Conservation (phyloP, 2,888 invertebrate genomes). For the Keiferia lycopersicella region DNA sequence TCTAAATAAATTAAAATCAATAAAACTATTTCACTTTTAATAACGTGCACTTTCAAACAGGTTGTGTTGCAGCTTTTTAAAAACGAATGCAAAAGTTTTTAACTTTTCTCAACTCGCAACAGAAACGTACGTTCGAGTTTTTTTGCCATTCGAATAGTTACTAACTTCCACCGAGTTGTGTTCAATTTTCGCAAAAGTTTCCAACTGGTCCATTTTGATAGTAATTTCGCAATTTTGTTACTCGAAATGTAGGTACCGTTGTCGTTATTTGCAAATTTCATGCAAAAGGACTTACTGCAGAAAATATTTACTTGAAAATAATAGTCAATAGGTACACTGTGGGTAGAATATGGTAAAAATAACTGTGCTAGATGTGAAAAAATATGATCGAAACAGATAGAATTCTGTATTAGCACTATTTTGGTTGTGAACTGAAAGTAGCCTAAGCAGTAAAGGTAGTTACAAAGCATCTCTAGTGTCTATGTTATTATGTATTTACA, state of each 20-base stretch:
- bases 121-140: conserved; percentile 3
- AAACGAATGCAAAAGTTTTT: conserved; percentile 8
- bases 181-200: conserved; percentile 19
- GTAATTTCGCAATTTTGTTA: conserved; percentile 23
- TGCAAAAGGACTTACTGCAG: conserved; percentile 50
- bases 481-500: too few species aligned
- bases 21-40: conserved; percentile 7
- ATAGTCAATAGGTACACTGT: background rate
- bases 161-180: conserved; percentile 21
- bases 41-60: background rate
- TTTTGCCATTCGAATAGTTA: conserved; percentile 21
- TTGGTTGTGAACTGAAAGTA: too few species aligned
- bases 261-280: conserved; percentile 40
- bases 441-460: too few species aligned
- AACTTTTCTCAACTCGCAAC: conserved; percentile 18
- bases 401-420: too few species aligned
- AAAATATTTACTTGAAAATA: background rate
- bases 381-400: too few species aligned
- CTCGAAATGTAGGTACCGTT: conserved; percentile 34
- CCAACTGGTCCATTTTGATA: conserved; percentile 12
- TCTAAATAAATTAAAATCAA: background rate
- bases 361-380: too few species aligned
- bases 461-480: too few species aligned
- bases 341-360: too few species aligned
- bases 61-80: conserved; percentile 4